Percentiles rank a stretch among this genome's conserved stretches.
Conservation (phyloP, 37 sponge, comb jelly and placozoan species). For the Theonella swinhoei region DNA sequence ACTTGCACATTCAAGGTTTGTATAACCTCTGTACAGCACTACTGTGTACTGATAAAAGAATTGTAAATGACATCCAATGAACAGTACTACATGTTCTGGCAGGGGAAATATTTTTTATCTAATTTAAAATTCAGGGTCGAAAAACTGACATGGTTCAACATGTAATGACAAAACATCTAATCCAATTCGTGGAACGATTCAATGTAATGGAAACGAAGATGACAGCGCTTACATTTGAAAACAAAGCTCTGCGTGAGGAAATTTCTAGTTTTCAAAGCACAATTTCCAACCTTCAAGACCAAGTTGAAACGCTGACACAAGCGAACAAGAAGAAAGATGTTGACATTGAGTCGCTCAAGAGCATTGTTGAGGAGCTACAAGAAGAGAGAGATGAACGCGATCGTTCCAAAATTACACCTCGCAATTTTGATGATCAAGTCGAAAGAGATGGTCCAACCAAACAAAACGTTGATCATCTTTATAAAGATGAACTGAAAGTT, state of each 20-base stretch:
- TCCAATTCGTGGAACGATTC: not conserved
- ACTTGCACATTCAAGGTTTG: not conserved
- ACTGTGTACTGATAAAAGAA: not conserved
- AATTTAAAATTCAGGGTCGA: conserved; percentile 14
- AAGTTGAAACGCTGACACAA: not conserved
- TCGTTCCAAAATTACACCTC: not conserved
- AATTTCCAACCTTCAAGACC: not conserved
- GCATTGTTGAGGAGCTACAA: not conserved
- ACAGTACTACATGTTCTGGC: not conserved
- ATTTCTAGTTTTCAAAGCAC: not conserved
- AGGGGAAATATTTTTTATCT: not conserved
- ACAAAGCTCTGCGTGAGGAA: not conserved
- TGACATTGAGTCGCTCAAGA: not conserved
- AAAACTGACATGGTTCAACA: conserved; percentile 37
- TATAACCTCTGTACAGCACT: not conserved
- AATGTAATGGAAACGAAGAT: not conserved
- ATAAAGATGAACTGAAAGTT: too few relatives aligned
- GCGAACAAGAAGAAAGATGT: conserved; percentile 3
- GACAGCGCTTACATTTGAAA: not conserved
- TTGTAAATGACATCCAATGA: too few relatives aligned
- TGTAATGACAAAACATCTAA: not conserved
- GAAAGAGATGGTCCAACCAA: not conserved
- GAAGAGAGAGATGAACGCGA: not conserved
- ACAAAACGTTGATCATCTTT: too few relatives aligned
- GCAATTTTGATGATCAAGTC: not conserved